Conservation (phyloP, 2,113 vertebrate genomes). For the Poeciliopsis prolifica region DNA sequence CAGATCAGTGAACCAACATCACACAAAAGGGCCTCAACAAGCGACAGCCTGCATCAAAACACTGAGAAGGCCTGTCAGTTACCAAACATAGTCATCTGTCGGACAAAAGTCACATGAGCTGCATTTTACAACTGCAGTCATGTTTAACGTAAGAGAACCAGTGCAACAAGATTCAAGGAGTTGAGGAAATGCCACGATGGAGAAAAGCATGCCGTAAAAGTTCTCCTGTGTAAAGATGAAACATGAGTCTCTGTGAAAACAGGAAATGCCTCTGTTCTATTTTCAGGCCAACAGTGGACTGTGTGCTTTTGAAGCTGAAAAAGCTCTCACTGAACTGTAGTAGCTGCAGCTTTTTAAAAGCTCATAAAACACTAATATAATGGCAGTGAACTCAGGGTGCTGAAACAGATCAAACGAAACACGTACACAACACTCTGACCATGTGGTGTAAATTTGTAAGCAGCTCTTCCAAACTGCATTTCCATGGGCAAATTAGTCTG, state of each 20-base stretch:
- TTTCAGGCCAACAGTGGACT: slow-evolving; percentile 25
- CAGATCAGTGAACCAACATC: slow-evolving; percentile 25
- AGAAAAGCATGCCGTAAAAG: neutral
- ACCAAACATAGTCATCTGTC: neutral
- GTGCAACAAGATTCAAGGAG: neutral
- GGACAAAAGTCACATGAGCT: neutral
- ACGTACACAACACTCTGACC: neutral
- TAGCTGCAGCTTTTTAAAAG: neutral
- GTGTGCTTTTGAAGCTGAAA: neutral
- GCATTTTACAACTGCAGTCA: neutral
- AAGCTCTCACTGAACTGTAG: neutral
- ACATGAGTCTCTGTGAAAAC: slow-evolving; percentile 5
- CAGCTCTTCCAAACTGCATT: neutral
- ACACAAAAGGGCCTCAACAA: slow-evolving; percentile 6
- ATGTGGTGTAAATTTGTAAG: neutral
- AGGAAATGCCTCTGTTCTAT: slow-evolving; percentile 27
- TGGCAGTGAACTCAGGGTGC: neutral
- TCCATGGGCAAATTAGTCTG: neutral
- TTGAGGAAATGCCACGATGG: neutral
- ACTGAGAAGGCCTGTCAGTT: neutral
- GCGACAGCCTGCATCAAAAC: slow-evolving; percentile 1
- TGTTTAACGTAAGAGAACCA: neutral
- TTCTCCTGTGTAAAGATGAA: neutral
- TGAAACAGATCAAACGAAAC: neutral
- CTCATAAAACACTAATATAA: neutral